Evolutionary conservation across 2,888 invertebrate species (phyloP).

Genomic region (Polyommatus iphigenia): DNA sequence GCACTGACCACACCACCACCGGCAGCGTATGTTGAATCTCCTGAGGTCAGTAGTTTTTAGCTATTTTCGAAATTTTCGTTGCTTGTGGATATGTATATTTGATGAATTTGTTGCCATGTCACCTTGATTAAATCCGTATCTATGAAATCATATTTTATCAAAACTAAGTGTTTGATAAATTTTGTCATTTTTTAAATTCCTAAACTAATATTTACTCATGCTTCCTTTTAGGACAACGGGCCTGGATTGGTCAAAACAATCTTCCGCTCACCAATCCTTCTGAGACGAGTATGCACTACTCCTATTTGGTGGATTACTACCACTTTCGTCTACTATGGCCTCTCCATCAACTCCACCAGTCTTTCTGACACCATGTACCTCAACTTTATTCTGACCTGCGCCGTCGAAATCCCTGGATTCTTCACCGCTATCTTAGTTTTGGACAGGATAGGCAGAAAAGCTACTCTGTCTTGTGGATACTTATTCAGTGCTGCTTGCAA

Average conservation of each 20-base stretch:
- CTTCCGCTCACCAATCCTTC: slow-evolving; percentile 49
- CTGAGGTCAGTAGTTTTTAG: background rate
- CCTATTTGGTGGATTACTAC: slow-evolving; percentile 90
- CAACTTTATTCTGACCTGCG: slow-evolving; percentile 83
- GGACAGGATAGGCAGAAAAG: slow-evolving; percentile 82
- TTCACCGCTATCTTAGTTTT: slow-evolving; percentile 81
- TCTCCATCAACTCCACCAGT: slow-evolving; percentile 87
- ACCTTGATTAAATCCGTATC: background rate
- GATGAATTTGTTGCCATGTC: background rate
- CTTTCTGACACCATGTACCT: slow-evolving; percentile 86
- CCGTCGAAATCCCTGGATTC: slow-evolving; percentile 87
- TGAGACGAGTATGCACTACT: slow-evolving; percentile 81
- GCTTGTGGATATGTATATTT: no score
- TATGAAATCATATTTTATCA: background rate
- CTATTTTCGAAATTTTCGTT: background rate
- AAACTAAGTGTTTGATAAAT: background rate
- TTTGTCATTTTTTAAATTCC: no score
- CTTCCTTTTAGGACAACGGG: slow-evolving; percentile 35
- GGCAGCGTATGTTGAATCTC: background rate
- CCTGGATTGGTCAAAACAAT: slow-evolving; percentile 46
- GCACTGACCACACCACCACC: slow-evolving; percentile 65
- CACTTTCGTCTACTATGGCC: slow-evolving; percentile 88
- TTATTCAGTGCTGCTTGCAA: slow-evolving; percentile 79
- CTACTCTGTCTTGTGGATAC: slow-evolving; percentile 80
- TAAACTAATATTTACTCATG: no score